Evolutionary conservation across 2,797 vertebrate genomes (phyloP), one percentile per base, ranked within the genome.

Genomic region (Danio tinwini): DNA sequence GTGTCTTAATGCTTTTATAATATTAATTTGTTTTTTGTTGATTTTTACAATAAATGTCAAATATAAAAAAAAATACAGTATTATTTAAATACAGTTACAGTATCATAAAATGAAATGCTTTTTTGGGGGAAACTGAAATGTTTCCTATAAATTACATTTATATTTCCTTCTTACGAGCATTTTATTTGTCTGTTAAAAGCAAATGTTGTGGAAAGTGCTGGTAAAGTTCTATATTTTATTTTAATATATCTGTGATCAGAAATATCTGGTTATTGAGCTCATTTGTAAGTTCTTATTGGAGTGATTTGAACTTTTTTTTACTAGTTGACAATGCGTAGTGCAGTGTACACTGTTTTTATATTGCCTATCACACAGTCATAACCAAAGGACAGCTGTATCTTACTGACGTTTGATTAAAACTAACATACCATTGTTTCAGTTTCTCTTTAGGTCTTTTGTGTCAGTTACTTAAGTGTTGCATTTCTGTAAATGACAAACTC

Each of bases 381-480:
- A 88, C 87, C 86, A 89, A 89, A 89, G 82, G 58, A 85, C 81
- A 45, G 82, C 1, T 84, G 19, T 84, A 45, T 84, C 50, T 84
- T 69, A 78, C 55, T 72, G 87, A 80, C 11, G 79, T 58, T 64
- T 74, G 19, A 49, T 83, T 81, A 79, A 67, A 80, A 71, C 82
- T 42, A 82, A 39, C 50, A 90, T 89, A 89, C 88, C 91, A 90
- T 47, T 52, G 8, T 40, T 71, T 78, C 37, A 12, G 44, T 55
- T 65, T 59, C 4, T 39, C 12, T 80, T 19, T 40, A 52, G 9
- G 21, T 16, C 17, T 13, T 4, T 70, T 3, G 16, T 44, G 17
- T 40, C 10, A 5, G 14, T n/a, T n/a, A 42, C 8, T 62, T 7
- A 62, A 21, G 39, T 56, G 12, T 56, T 21, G 2, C 5, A 47